These are phyloP conservation scores for Pelodiscus sinensis DNA, from an alignment of 2,113 vertebrate species.

Conservation along the genomic window DNA sequence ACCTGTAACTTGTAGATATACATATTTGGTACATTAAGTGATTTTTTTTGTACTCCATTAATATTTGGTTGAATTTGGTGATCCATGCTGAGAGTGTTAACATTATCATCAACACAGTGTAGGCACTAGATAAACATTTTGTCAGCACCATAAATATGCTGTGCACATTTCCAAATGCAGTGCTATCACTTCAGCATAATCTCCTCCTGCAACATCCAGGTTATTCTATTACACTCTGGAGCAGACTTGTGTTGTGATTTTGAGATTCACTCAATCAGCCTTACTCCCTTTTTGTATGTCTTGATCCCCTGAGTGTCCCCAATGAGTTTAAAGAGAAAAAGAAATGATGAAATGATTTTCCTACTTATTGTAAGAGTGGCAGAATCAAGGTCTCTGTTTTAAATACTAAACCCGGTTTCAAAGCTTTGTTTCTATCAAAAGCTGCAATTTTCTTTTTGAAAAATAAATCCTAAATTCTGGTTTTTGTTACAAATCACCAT, in stretches of 20 bases:
- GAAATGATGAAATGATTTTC: neutral
- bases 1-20: slow-evolving; percentile 19
- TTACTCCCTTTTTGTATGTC: neutral
- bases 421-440: slow-evolving; percentile 10
- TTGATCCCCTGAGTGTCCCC: neutral
- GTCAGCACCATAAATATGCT: too few relatives aligned
- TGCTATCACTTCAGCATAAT: neutral
- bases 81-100: neutral
- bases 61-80: neutral
- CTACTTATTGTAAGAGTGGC: neutral
- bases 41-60: neutral
- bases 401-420: neutral
- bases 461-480: slow-evolving; percentile 59
- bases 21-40: neutral
- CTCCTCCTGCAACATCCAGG: neutral
- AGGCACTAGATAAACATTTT: neutral
- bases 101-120: neutral
- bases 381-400: fast-evolving
- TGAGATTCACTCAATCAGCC: neutral
- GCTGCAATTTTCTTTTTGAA: slow-evolving; percentile 15
- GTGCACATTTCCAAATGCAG: neutral
- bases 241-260: fast-evolving
- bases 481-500: slow-evolving; percentile 56
- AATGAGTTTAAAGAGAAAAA: neutral
- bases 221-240: neutral